Evolutionary conservation across 2,888 invertebrate genomes (phyloP), one percentile per base, ranked within the genome.

Genomic region (Leptopilina syphax): DNA sequence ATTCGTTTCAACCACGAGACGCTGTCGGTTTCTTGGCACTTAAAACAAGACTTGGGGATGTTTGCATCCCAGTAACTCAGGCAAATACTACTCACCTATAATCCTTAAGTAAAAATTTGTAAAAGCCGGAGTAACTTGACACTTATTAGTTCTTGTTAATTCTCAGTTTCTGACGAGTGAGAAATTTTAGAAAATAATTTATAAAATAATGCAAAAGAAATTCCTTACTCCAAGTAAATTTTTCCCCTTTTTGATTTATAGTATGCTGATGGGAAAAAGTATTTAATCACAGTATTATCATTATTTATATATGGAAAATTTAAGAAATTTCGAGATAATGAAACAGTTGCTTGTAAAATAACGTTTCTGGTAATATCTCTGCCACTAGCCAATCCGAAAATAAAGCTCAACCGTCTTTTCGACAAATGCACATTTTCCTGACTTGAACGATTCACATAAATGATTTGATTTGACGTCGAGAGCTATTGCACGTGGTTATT

Each of bases 1-100:
- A 73, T 73, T 57, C 57, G 34, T 73, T 60, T 73, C 73, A 60
- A 73, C 9, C 34, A 73, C 57, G 73, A 73, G 73, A 73, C 73
- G 18, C 73, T 73, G 73, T 73, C 73, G 57, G 41, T 73, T 73
- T 73, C 73, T 73, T 73, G 73, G 73, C 73, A 73, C 73, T 73
- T 73, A 27, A 13, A 13, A 50, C 27, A 70, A 70, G 54, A 41
- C 54, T 73, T 70, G 70, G 70, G 70, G 73, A 57, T 73, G 73
- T 57, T 73, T 18, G 73, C n/a, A 73, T 57, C 57, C 41, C 57
- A 73, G 73, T 57, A 73, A 57, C 57, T 73, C 34, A 73, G 57
- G 73, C 57, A 54, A 73, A 54, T 73, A 57, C 73, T 34, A 41
- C 73, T 73, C 73, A 57, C 57, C 27, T 73, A 73, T 73, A 73